Percentiles rank a stretch among this genome's conserved stretches.
Conservation (phyloP, 2,113 vertebrate genomes). For the Microtus richardsoni region DNA sequence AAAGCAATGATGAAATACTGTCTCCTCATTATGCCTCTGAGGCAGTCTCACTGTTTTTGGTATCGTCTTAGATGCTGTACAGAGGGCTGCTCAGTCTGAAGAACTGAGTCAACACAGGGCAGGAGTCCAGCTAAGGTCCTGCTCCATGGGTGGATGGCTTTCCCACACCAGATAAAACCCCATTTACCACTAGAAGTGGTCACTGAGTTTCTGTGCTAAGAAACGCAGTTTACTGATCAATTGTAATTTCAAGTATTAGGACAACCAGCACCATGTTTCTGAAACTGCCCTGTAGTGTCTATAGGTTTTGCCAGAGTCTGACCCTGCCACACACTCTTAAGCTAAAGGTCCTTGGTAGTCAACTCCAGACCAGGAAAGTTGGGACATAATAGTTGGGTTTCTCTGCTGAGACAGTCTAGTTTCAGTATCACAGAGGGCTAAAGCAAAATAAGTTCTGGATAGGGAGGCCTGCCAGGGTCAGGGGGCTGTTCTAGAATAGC, state of each 20-base stretch:
- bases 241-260: constrained; percentile 15
- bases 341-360: background rate
- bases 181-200: background rate
- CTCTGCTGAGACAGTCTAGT: background rate
- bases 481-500: background rate
- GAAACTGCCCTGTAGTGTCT: background rate
- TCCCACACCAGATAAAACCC: background rate
- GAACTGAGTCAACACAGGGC: background rate
- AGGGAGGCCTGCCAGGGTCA: background rate
- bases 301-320: background rate
- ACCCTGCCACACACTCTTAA: background rate
- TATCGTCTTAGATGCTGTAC: background rate
- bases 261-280: background rate
- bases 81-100: background rate
- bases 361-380: background rate
- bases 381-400: background rate
- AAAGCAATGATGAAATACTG: background rate
- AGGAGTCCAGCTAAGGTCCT: background rate
- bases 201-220: constrained; percentile 37
- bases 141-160: background rate
- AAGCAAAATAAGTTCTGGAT: background rate
- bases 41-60: background rate
- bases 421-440: background rate
- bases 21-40: background rate
- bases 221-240: constrained; percentile 29